phyloP scores from a whole-genome alignment of 2,113 vertebrate species.

The Calonectris borealis region DNA sequence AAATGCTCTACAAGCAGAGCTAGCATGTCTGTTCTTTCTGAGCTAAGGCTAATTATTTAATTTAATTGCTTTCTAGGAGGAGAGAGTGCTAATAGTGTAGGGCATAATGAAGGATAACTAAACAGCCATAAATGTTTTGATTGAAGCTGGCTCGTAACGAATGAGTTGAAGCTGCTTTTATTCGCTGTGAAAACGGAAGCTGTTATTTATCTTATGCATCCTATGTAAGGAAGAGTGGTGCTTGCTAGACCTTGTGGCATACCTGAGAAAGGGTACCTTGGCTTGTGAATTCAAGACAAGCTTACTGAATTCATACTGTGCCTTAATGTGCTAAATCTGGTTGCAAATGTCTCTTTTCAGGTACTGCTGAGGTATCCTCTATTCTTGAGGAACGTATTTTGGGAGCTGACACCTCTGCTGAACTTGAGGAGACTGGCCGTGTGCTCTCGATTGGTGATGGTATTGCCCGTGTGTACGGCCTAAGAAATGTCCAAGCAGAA shows the following conservation, averaged over 20 bases:
- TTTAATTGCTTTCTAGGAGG: neutral
- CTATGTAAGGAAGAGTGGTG: neutral
- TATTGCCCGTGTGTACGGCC: constrained; percentile 94
- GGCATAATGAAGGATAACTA: neutral
- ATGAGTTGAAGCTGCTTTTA: neutral
- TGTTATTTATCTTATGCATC: fast-evolving
- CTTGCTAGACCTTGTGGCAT: fast-evolving
- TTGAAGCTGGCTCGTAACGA: neutral
- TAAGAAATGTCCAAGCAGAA: constrained; percentile 97
- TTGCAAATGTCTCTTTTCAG: constrained; percentile 53
- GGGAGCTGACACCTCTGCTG: constrained; percentile 89
- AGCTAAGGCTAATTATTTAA: neutral
- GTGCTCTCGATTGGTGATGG: constrained; percentile 97
- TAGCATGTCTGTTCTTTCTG: neutral
- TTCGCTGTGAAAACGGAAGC: neutral
- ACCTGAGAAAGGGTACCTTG: neutral
- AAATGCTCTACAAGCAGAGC: neutral
- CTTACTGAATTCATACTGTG: neutral
- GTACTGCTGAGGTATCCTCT: constrained; percentile 95
- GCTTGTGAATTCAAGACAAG: neutral
- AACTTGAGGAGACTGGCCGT: constrained; percentile 94
- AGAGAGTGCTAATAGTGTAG: neutral
- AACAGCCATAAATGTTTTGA: neutral
- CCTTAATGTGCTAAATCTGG: fast-evolving
- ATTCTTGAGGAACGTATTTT: constrained; percentile 96